Conservation (phyloP, 2,113 vertebrate species). For the Otis tarda region DNA sequence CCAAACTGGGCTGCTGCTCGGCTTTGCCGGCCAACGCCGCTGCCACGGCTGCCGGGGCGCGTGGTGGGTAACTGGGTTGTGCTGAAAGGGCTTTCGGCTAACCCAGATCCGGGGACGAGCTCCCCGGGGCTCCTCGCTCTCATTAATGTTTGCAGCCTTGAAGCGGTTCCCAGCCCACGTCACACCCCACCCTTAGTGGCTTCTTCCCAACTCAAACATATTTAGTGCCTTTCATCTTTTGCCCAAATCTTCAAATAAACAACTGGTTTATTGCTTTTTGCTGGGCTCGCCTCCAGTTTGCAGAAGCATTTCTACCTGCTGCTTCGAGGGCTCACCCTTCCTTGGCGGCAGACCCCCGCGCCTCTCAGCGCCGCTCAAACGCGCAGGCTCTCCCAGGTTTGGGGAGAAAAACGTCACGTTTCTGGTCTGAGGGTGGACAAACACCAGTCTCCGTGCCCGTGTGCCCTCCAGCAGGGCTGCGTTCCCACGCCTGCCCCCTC, state of each 20-base stretch:
- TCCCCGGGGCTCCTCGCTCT: neutral
- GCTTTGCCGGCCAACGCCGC: neutral
- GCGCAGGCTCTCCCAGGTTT: neutral
- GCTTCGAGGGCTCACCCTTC: neutral
- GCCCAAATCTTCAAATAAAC: neutral
- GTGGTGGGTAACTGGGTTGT: accelerated
- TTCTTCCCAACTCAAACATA: conserved; percentile 24
- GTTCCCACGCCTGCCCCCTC: neutral
- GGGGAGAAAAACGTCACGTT: neutral
- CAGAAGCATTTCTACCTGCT: neutral
- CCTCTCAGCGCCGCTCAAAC: neutral
- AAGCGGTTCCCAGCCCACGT: neutral
- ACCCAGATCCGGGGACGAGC: neutral
- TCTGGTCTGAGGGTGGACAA: neutral
- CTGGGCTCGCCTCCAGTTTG: neutral
- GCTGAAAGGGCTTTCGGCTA: neutral
- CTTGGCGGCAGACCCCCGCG: neutral
- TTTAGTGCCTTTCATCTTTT: conserved; percentile 17
- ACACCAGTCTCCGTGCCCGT: accelerated
- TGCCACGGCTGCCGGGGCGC: neutral
- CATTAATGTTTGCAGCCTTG: neutral
- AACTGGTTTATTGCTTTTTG: neutral
- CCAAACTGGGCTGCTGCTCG: neutral
- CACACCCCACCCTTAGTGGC: neutral
- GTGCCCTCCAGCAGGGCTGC: neutral